Percentiles rank a stretch among this genome's conserved stretches.
Conservation (phyloP, 2,113 vertebrate species). For the Corythoichthys intestinalis region DNA sequence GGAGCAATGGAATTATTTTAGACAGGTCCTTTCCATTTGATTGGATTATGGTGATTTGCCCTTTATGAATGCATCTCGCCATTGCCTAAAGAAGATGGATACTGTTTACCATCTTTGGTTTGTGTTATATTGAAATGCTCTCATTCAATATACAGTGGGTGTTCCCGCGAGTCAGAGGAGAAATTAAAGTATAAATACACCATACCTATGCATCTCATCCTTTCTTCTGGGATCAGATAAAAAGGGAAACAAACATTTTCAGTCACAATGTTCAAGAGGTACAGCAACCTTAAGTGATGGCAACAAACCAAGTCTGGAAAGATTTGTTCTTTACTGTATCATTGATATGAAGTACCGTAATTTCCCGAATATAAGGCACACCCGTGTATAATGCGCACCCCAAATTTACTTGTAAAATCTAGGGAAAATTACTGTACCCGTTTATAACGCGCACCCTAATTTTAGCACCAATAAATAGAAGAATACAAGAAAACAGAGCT, state of each 20-base stretch:
- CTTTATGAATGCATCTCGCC: constrained; percentile 8
- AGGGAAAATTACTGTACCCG: too few species aligned
- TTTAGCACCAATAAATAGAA: too few species aligned
- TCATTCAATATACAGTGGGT: constrained; percentile 3
- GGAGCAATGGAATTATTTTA: constrained; percentile 7
- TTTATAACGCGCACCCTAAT: too few species aligned
- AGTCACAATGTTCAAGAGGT: neutral
- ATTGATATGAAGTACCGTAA: neutral
- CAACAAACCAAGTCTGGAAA: neutral
- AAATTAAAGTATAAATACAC: neutral
- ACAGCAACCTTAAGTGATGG: neutral
- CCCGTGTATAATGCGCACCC: too few species aligned
- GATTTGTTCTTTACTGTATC: neutral
- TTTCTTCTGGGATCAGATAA: neutral
- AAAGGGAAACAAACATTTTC: neutral
- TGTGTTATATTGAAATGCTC: constrained; percentile 10
- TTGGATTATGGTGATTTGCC: constrained; percentile 13
- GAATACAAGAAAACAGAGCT: too few species aligned
- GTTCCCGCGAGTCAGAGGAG: neutral
- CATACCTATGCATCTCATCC: neutral
- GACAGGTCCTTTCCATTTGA: constrained; percentile 9
- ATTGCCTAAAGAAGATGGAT: constrained; percentile 13
- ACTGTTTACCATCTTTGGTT: constrained; percentile 9
- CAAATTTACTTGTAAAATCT: too few species aligned
- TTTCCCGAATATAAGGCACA: too few species aligned